Conservation (phyloP, 64 coral and sea anemone genomes). For the Pachyseris speciosa region DNA sequence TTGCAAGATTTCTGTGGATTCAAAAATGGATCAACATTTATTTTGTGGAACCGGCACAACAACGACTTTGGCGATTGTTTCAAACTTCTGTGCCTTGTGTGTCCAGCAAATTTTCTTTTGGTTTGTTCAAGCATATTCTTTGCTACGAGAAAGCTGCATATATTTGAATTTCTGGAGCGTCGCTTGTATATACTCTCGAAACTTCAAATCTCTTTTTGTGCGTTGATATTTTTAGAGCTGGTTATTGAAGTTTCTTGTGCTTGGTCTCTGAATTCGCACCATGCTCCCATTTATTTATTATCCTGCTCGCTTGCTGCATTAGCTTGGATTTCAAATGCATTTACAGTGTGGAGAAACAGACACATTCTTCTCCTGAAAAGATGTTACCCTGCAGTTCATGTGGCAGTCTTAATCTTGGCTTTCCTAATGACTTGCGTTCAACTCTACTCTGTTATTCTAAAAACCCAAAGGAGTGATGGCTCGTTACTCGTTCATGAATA, state of each 20-base stretch:
- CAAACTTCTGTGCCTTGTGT: slow-evolving; percentile 57
- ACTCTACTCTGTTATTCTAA: slow-evolving; percentile 63
- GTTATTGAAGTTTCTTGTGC: slow-evolving; percentile 51
- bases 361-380: slow-evolving; percentile 42
- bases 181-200: slow-evolving; percentile 56
- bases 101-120: slow-evolving; percentile 69
- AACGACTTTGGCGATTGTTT: slow-evolving; percentile 87
- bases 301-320: slow-evolving; percentile 51
- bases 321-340: slow-evolving; percentile 80
- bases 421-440: slow-evolving; percentile 36
- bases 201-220: slow-evolving; percentile 47
- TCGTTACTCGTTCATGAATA: slow-evolving; percentile 51
- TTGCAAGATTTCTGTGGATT: slow-evolving; percentile 75
- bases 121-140: slow-evolving; percentile 60
- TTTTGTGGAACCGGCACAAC: slow-evolving; percentile 42
- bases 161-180: background rate
- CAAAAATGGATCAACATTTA: slow-evolving; percentile 59
- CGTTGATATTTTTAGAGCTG: slow-evolving; percentile 54
- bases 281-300: slow-evolving; percentile 67
- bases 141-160: slow-evolving; percentile 10
- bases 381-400: slow-evolving; percentile 48
- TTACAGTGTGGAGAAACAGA: slow-evolving; percentile 75
- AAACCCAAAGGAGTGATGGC: background rate
- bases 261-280: background rate
- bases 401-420: slow-evolving; percentile 41